phyloP scores from a whole-genome alignment of 2,888 invertebrate species.

The Drosophila vallismaia region DNA sequence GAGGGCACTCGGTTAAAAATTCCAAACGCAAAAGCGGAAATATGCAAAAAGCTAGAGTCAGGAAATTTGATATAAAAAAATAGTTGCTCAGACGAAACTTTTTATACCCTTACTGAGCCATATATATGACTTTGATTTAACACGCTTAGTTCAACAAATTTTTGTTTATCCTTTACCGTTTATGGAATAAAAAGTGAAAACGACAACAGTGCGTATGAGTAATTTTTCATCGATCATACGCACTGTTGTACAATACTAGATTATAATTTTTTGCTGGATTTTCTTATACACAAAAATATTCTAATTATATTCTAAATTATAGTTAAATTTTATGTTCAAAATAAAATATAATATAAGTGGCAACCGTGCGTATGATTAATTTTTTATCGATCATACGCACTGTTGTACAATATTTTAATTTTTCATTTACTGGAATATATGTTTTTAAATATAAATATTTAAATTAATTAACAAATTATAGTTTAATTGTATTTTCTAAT shows the following conservation, averaged over 20 bases:
- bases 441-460: too few species aligned
- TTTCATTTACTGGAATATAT: too few species aligned
- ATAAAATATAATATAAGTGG: too few species aligned
- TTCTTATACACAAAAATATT: too few species aligned
- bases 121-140: neutral
- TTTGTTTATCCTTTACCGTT: neutral
- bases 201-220: neutral
- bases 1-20: conserved; percentile 79
- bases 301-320: too few species aligned
- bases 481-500: too few species aligned
- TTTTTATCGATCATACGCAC: conserved; percentile 38
- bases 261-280: too few species aligned
- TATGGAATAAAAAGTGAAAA: neutral
- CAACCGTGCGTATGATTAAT: conserved; percentile 57
- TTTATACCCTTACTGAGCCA: neutral
- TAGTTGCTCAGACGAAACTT: neutral
- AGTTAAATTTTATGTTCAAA: too few species aligned
- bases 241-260: neutral
- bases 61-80: neutral
- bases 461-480: too few species aligned
- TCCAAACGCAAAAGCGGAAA: conserved; percentile 81
- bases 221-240: neutral
- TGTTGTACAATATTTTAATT: conserved; percentile 19
- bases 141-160: neutral
- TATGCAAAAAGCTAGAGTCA: conserved; percentile 72